These are phyloP conservation scores for Oophaga pumilio DNA, from an alignment of 2,113 vertebrate species.

Conservation along the genomic window DNA sequence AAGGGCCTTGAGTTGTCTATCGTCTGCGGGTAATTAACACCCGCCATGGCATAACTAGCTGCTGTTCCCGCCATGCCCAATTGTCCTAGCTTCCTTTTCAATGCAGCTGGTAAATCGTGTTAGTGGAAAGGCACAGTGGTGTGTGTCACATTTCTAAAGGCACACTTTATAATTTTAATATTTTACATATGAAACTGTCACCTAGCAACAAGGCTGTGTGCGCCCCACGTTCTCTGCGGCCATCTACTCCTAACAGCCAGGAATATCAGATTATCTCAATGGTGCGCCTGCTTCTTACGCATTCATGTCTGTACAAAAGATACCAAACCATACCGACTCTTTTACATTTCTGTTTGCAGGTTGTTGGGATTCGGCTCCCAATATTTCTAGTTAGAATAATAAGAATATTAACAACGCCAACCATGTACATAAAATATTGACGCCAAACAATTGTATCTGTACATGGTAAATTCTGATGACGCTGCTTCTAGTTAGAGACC, in stretches of 20 bases:
- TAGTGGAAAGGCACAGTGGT: constrained; percentile 51
- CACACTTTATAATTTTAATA: constrained; percentile 56
- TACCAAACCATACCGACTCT: neutral
- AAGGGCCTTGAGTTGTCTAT: constrained; percentile 43
- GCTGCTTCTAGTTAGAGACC: neutral
- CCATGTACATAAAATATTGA: neutral
- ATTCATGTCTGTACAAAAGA: neutral
- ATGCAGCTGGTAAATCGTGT: constrained; percentile 55
- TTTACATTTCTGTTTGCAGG: neutral
- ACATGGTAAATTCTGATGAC: neutral
- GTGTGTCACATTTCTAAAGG: constrained; percentile 55
- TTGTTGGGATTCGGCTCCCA: neutral
- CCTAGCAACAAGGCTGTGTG: constrained; percentile 55
- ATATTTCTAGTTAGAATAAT: neutral
- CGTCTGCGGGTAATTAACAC: constrained; percentile 49
- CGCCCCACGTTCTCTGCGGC: constrained; percentile 35
- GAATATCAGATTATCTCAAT: constrained; percentile 43
- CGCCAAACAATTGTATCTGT: neutral
- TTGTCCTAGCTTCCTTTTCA: constrained; percentile 38
- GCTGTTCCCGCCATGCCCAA: constrained; percentile 32
- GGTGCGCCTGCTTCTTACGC: constrained; percentile 9
- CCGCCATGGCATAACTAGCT: constrained; percentile 36
- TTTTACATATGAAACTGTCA: constrained; percentile 56
- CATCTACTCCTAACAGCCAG: constrained; percentile 25
- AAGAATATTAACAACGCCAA: neutral